Evolutionary conservation across 2,797 vertebrate species (phyloP), one percentile per base, ranked within the genome.

Genomic region (Silurus aristotelis): DNA sequence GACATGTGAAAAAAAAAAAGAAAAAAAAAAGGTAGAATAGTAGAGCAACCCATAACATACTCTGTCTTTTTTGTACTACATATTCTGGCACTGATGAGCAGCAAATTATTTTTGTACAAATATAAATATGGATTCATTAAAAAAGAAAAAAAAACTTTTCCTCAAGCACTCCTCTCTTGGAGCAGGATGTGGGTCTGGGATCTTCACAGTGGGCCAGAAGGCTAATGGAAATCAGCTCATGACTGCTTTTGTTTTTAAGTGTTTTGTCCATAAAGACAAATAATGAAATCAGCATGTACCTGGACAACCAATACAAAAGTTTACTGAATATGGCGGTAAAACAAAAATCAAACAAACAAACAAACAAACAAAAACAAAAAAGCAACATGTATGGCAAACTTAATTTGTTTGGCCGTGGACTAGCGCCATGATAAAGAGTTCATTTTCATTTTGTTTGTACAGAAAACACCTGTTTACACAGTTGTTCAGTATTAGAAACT

Each of bases 81-180:
- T 63, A 80, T 46, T 89, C 88, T 84, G 90, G 86, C 89, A 91
- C 86, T 88, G 90, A 91, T 91, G 93, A 95, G 93, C 93, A 95
- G 94, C 93, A 92, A 91, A 92, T 79, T 43, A 90, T 77, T 85
- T 88, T 89, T 64, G 75, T 68, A 80, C 31, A 86, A 85, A 86
- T 80, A 85, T 83, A 89, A 89, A 89, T 86, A 86, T 89, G 83
- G 87, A 88, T 91, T 90, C 91, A 87, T 66, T 90, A 89, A 66
- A 38, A 60, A 78, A 87, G 84, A 89, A 66, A 38, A 60, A 78
- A 87, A 78, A 38, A 68, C 38, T 71, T 64, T 68, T 61, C 80
- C 10, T 82, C 25, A 12, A 80, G 78, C 12, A 38, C 80, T 82
- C 76, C 22, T 80, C 22, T 67, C 66, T 84, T 66, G 46, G 78